Evolutionary conservation across 2,113 vertebrate genomes (phyloP).

Genomic region (Sitta europaea): DNA sequence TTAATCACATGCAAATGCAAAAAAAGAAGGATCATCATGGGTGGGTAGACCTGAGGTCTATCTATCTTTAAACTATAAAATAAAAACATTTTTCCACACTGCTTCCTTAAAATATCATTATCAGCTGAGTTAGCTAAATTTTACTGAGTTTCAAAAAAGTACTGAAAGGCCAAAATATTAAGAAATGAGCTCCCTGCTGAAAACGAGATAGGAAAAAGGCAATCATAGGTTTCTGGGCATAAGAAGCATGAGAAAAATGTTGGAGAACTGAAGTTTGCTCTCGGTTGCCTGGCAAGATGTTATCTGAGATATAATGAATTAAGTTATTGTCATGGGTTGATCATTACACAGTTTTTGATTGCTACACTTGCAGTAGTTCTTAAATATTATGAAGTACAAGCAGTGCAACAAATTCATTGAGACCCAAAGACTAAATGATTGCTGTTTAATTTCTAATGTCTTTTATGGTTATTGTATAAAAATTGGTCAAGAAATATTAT

Average conservation of each 20-base stretch:
- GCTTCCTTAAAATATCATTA: not conserved
- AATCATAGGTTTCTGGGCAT: not conserved
- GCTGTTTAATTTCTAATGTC: not conserved
- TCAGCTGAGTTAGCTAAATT: not conserved
- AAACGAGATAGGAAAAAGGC: not conserved
- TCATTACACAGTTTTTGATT: not conserved
- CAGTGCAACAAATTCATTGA: not conserved
- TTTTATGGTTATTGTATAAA: not conserved
- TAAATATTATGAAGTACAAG: not conserved
- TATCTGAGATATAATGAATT: not conserved
- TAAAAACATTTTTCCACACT: not conserved
- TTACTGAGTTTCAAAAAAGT: not conserved
- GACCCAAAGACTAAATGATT: not conserved
- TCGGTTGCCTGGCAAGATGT: not conserved
- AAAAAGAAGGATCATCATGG: not conserved
- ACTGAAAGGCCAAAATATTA: not conserved
- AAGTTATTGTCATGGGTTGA: not conserved
- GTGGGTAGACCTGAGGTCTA: not conserved
- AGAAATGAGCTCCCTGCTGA: not conserved
- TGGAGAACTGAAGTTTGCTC: not conserved
- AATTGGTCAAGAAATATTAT: not conserved
- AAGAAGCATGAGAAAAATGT: not conserved
- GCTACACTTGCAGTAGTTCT: not conserved
- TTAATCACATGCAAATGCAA: not conserved
- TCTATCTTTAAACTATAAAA: not conserved